Evolutionary conservation across 2,888 invertebrate species (phyloP), one percentile per base, ranked within the genome.

Genomic region (Digitonthophagus gazella): DNA sequence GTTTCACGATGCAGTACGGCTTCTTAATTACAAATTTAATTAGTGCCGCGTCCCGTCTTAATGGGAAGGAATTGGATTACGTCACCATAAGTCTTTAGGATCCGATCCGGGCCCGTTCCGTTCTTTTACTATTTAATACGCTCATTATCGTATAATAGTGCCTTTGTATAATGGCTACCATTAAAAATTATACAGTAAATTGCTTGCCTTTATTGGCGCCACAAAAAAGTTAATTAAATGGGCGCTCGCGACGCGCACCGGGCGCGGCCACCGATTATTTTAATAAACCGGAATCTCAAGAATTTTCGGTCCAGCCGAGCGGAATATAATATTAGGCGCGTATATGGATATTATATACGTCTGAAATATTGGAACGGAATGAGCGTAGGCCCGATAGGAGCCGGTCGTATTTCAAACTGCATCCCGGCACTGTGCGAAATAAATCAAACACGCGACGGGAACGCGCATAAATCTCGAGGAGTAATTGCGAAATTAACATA

Each of bases 401-500:
- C 61, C 16, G 61, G 61, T 61, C 61, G 19, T 18, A 61, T 44
- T 44, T 44, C 28, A 44, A 44, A 44, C 28, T 8, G 11, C 28
- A 11, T 44, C 28, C 28, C 28, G 6, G 28, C 11, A 44, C 28
- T 11, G 28, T 11, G 61, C 20, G 18, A 61, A 61, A 61, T 61
- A 61, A 61, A 61, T 61, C 20, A 61, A 18, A 18, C 8, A 20
- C 15, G 61, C 18, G 61, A 61, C 61, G 61, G 19, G 61, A 57
- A 57, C 66, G 65, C 11, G 57, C 69, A 73, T 73, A 73, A 72
- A 73, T 73, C 73, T 72, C 57, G 65, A 65, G 67, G 73, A 72
- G 71, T 73, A 73, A 73, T 73, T 72, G 73, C 70, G 56, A 72
- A 69, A 70, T 73, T 72, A 69, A 66, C 70, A 72, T 73, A 73